phyloP scores from a whole-genome alignment of 1,140 invertebrate genomes.

The Brachionus manjavacas region DNA sequence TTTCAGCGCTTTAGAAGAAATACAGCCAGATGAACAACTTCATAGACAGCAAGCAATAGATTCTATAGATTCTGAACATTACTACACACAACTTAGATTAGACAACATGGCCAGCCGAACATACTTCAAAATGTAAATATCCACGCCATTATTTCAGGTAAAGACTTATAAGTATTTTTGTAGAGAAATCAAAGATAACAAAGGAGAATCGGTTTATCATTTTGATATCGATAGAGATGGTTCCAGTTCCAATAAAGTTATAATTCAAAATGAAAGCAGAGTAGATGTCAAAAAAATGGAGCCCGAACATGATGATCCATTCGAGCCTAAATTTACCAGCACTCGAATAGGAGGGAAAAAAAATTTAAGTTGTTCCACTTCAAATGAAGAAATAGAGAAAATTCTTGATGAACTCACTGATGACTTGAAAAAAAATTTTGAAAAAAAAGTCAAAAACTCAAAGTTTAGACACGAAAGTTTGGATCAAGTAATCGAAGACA shows the following conservation, averaged over 20 bases:
- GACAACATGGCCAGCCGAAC: not conserved
- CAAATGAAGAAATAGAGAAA: not conserved
- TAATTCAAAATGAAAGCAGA: not conserved
- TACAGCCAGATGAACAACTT: not conserved
- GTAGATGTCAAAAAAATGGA: not conserved
- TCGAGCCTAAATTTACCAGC: not conserved
- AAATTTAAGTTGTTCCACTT: not conserved
- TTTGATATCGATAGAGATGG: not conserved
- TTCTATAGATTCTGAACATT: not conserved
- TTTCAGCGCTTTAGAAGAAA: constrained; percentile 32
- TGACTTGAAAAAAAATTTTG: not conserved
- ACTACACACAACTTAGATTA: not conserved
- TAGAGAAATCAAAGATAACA: not conserved
- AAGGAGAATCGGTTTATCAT: not conserved
- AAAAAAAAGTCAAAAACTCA: not conserved
- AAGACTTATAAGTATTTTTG: not conserved
- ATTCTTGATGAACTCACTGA: not conserved
- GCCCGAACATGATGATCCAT: not conserved
- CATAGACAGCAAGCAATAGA: not conserved
- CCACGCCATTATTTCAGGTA: not conserved
- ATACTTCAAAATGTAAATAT: not conserved
- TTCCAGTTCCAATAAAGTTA: not conserved
- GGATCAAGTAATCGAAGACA: not conserved
- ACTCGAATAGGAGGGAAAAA: not conserved
- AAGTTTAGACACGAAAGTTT: not conserved